phyloP scores from a whole-genome alignment of 1,140 invertebrate species.

The Tetragonula clypearis region DNA sequence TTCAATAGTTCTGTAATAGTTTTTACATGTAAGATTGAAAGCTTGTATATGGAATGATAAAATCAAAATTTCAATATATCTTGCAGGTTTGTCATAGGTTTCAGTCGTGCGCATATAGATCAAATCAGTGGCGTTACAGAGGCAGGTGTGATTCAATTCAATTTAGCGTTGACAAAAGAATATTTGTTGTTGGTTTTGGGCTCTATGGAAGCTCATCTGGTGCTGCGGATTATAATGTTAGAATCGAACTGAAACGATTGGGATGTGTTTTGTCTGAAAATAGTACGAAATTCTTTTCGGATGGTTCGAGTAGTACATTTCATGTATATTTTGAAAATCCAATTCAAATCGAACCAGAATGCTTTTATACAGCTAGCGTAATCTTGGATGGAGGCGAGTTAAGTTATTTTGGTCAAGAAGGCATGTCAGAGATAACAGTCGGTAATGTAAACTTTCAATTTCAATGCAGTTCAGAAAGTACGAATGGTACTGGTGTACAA shows the following conservation, averaged over 20 bases:
- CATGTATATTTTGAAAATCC: conserved; percentile 96
- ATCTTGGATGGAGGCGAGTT: conserved; percentile 94
- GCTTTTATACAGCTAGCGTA: conserved; percentile 94
- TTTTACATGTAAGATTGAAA: neutral
- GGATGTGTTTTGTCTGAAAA: conserved; percentile 93
- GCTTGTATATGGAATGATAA: neutral
- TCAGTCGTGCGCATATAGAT: conserved; percentile 97
- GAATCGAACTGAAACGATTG: conserved; percentile 93
- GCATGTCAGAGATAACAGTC: conserved; percentile 94
- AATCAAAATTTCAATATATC: neutral
- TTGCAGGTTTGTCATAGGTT: conserved; percentile 94
- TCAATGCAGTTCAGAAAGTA: conserved; percentile 96
- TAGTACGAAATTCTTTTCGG: conserved; percentile 95
- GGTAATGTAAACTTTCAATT: conserved; percentile 96
- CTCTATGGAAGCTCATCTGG: conserved; percentile 96
- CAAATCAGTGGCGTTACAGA: conserved; percentile 97
- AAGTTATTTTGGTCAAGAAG: conserved; percentile 97
- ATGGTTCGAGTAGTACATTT: conserved; percentile 96
- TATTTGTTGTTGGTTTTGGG: conserved; percentile 96
- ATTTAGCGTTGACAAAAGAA: conserved; percentile 95
- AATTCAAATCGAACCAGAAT: conserved; percentile 95
- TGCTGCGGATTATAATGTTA: conserved; percentile 94
- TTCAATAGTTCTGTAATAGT: neutral
- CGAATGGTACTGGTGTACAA: conserved; percentile 96
- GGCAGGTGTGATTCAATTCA: conserved; percentile 96